Percentiles rank a stretch among this genome's conserved stretches.
These are phyloP conservation scores for Hypena proboscidalis DNA, from an alignment of 2,888 invertebrate species.

Conservation along the genomic window DNA sequence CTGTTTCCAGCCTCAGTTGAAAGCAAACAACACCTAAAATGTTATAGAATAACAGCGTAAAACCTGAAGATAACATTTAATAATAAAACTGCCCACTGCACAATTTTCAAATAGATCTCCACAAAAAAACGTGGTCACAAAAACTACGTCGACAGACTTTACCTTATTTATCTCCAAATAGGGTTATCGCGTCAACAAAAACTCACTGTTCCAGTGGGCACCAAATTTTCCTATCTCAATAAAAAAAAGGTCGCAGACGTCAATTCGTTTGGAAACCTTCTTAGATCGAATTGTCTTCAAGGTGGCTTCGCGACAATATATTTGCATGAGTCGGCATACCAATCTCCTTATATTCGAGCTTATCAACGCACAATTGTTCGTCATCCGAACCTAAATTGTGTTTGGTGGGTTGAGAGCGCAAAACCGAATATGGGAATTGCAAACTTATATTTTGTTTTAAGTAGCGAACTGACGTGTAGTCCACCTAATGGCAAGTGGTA, in stretches of 20 bases:
- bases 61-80: no score
- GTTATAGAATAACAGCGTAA: no score
- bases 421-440: slow-evolving; percentile 34
- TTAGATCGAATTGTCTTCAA: slow-evolving; percentile 64
- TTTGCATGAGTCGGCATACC: slow-evolving; percentile 60
- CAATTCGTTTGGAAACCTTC: slow-evolving; percentile 59
- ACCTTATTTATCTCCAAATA: slow-evolving; percentile 28
- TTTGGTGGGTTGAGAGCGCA: slow-evolving; percentile 46
- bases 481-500: no score
- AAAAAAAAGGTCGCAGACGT: slow-evolving; percentile 67
- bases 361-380: slow-evolving; percentile 64
- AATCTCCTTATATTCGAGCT: slow-evolving; percentile 64
- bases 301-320: slow-evolving; percentile 46
- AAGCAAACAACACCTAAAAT: no score
- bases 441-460: no score
- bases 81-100: no score
- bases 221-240: slow-evolving; percentile 59
- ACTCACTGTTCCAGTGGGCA: slow-evolving; percentile 38
- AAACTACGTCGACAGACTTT: not conserved
- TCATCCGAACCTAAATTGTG: slow-evolving; percentile 62
- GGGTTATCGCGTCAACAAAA: slow-evolving; percentile 44
- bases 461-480: no score
- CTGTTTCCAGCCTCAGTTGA: no score
- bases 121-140: not conserved
- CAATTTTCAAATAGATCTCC: no score